phyloP scores from a whole-genome alignment of 2,797 vertebrate species.

The Platyrinchus mystaceus region DNA sequence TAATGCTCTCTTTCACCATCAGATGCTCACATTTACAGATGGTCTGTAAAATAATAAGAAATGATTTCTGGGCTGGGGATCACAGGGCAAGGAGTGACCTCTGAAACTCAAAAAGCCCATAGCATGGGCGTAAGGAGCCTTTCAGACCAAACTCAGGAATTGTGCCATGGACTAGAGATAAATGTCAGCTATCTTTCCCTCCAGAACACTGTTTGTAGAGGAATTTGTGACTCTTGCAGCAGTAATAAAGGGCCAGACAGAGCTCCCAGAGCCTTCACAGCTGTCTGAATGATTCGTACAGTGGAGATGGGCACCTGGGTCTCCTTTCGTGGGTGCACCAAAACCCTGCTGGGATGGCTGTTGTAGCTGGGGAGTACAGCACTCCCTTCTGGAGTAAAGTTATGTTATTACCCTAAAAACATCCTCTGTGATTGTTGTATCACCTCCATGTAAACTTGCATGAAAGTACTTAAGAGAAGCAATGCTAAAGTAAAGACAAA shows the following conservation, averaged over 20 bases:
- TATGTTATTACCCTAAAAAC: not conserved
- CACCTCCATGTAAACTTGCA: not conserved
- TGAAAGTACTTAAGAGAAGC: not conserved
- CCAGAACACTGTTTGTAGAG: not conserved
- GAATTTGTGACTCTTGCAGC: not conserved
- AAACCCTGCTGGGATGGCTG: not conserved
- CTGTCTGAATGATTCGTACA: accelerated
- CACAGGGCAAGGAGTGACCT: not conserved
- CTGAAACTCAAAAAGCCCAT: not conserved
- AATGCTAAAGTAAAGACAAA: not conserved
- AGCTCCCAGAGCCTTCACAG: not conserved
- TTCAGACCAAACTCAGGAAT: not conserved
- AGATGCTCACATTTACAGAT: not conserved
- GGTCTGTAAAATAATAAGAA: not conserved
- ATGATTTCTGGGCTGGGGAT: not conserved
- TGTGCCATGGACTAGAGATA: not conserved
- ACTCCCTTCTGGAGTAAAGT: not conserved
- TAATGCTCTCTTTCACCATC: not conserved
- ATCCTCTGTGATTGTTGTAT: not conserved
- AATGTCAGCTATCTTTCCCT: not conserved
- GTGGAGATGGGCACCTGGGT: not conserved
- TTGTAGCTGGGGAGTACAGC: not conserved
- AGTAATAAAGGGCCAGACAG: not conserved
- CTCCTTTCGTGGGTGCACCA: not conserved
- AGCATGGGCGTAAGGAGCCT: not conserved